Conservation (phyloP, 1,140 invertebrate genomes). For the Bombus pyrosoma region DNA sequence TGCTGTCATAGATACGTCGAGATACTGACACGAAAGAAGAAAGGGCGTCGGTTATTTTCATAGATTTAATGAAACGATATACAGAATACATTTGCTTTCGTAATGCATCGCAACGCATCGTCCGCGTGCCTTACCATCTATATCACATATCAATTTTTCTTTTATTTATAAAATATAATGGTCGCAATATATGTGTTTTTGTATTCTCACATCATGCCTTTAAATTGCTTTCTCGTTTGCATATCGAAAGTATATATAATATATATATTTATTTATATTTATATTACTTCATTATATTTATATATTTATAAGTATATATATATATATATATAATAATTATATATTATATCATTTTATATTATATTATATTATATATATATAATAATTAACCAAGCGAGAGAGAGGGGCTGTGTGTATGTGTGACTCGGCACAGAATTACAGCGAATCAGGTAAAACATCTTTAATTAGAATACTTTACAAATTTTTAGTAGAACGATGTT, state of each 20-base stretch:
- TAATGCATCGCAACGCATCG: constrained; percentile 71
- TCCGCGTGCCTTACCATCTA: constrained; percentile 74
- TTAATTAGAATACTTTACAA: constrained; percentile 48
- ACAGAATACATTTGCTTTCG: constrained; percentile 75
- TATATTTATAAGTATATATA: constrained; percentile 53
- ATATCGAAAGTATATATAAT: constrained; percentile 67
- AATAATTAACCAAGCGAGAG: constrained; percentile 54
- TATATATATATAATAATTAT: constrained; percentile 41
- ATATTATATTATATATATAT: constrained; percentile 26
- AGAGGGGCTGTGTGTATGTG: constrained; percentile 58
- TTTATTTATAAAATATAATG: constrained; percentile 76
- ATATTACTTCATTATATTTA: constrained; percentile 61
- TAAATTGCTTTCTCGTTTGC: constrained; percentile 63
- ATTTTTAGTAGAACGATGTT: constrained; percentile 41
- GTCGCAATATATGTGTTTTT: constrained; percentile 58
- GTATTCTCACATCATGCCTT: constrained; percentile 58
- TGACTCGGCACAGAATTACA: constrained; percentile 61
- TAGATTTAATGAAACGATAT: constrained; percentile 76
- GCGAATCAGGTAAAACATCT: constrained; percentile 60
- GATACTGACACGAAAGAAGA: neutral
- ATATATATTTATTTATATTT: constrained; percentile 45
- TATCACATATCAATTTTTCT: constrained; percentile 75
- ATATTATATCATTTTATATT: constrained; percentile 54
- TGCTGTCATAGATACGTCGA: neutral
- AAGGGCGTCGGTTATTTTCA: constrained; percentile 55